Conservation (phyloP, 2,113 vertebrate genomes). For the Zosterops hypoxanthus region DNA sequence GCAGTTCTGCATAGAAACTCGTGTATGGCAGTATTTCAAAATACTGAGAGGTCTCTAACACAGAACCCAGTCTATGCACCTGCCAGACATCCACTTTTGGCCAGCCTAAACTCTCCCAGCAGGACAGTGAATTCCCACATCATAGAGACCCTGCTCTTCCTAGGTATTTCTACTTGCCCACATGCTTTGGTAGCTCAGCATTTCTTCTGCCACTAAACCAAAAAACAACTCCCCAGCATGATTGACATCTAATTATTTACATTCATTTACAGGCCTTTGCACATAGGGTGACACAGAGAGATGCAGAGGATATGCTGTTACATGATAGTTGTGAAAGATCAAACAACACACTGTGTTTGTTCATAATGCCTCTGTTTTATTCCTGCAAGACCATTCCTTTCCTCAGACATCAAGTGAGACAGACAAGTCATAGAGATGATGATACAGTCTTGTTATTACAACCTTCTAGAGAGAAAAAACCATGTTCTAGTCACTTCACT, state of each 20-base stretch:
- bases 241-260: not conserved
- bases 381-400: not conserved
- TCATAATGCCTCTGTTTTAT: not conserved
- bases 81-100: not conserved
- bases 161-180: not conserved
- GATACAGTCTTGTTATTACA: not conserved
- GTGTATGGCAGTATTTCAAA: not conserved
- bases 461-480: not conserved
- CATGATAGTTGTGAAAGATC: not conserved
- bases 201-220: not conserved
- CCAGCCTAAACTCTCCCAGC: not conserved
- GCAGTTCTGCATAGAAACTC: not conserved
- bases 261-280: not conserved
- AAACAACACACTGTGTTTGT: not conserved
- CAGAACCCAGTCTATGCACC: not conserved
- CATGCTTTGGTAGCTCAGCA: not conserved
- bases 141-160: not conserved
- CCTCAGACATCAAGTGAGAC: not conserved
- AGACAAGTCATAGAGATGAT: not conserved
- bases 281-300: fast-evolving
- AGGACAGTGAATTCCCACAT: fast-evolving
- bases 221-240: not conserved
- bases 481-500: not conserved
- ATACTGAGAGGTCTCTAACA: not conserved
- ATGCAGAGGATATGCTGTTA: not conserved